phyloP scores from a whole-genome alignment of 2,113 vertebrate species.

The Hydropotes inermis region DNA sequence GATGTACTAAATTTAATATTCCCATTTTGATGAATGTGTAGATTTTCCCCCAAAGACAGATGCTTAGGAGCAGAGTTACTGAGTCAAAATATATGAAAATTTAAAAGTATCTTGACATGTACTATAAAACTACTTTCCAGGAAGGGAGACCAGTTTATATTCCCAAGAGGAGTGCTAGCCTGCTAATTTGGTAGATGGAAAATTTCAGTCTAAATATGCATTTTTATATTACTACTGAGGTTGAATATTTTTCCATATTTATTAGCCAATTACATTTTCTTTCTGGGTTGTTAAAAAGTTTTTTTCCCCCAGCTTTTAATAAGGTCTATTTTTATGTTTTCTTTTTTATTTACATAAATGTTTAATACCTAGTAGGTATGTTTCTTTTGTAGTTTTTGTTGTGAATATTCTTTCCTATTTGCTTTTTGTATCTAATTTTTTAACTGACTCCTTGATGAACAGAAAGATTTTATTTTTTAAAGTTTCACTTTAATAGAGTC shows the following conservation, averaged over 20 bases:
- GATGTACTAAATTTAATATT: background rate
- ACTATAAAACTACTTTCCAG: constrained; percentile 38
- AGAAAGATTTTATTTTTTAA: background rate
- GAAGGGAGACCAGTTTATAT: background rate
- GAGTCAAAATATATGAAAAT: background rate
- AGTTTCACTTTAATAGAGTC: constrained; percentile 22
- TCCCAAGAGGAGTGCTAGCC: background rate
- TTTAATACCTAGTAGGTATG: background rate
- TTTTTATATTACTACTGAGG: constrained; percentile 35
- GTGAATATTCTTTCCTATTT: constrained; percentile 11
- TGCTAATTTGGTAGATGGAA: background rate
- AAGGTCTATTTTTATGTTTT: background rate
- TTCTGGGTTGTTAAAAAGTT: background rate
- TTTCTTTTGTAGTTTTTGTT: constrained; percentile 9
- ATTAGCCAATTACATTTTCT: constrained; percentile 31
- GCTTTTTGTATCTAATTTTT: background rate
- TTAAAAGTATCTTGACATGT: constrained; percentile 1
- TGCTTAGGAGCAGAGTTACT: constrained; percentile 3
- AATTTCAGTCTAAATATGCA: constrained; percentile 35
- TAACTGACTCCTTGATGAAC: background rate
- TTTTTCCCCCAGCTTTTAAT: background rate
- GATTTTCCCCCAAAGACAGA: background rate
- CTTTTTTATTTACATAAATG: constrained; percentile 1
- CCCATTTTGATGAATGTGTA: background rate
- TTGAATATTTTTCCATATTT: constrained; percentile 2